Percentiles rank a stretch among this genome's conserved stretches.
phyloP scores from a whole-genome alignment of 2,888 invertebrate species.

The Timema cristinae region DNA sequence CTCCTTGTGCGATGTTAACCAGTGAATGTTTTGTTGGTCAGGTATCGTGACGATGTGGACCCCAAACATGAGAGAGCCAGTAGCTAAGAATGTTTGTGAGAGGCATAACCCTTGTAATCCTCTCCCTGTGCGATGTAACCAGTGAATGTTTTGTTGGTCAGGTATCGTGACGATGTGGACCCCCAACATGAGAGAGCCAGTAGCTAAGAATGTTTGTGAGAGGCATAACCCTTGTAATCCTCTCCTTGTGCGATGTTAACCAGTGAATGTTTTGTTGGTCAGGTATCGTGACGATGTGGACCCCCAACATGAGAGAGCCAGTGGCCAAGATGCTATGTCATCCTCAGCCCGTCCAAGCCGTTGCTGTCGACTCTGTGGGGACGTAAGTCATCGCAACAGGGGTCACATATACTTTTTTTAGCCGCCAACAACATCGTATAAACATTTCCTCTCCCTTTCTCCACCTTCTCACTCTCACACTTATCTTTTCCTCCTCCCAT shows the following conservation, averaged over 20 bases:
- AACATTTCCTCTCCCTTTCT: too few species aligned
- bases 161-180: slow-evolving; percentile 94
- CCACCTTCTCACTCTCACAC: too few species aligned
- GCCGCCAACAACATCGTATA: too few species aligned
- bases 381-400: too few species aligned
- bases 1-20: too few species aligned
- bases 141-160: slow-evolving; percentile 39
- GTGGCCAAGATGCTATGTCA: slow-evolving; percentile 92
- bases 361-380: slow-evolving; percentile 83
- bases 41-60: slow-evolving; percentile 94
- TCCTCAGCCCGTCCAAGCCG: slow-evolving; percentile 68
- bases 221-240: slow-evolving; percentile 81
- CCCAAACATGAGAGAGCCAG: slow-evolving; percentile 77
- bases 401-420: too few species aligned
- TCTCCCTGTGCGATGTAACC: too few species aligned
- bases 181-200: slow-evolving; percentile 77
- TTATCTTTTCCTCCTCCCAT: too few species aligned
- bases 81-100: slow-evolving; percentile 82
- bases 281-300: slow-evolving; percentile 92
- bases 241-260: background rate
- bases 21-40: slow-evolving; percentile 26
- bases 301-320: slow-evolving; percentile 80
- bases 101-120: too few species aligned
- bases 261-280: slow-evolving; percentile 45
- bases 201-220: slow-evolving; percentile 84